phyloP scores from a whole-genome alignment of 2,113 vertebrate genomes.

The Mesocricetus auratus region DNA sequence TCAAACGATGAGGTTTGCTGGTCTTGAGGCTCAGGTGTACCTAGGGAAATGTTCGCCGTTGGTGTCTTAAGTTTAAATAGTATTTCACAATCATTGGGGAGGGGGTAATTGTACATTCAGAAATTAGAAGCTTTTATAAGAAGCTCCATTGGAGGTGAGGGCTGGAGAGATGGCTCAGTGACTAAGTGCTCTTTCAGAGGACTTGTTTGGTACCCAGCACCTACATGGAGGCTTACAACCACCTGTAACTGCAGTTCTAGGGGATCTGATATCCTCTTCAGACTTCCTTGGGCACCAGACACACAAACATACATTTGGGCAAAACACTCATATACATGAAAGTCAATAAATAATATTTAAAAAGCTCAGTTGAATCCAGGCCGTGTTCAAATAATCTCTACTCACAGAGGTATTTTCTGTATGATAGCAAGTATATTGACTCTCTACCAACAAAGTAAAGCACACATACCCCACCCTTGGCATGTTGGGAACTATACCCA shows the following conservation, averaged over 20 bases:
- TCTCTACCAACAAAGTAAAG: constrained; percentile 52
- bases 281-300: background rate
- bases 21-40: background rate
- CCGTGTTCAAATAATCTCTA: constrained; percentile 48
- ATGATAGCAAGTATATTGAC: background rate
- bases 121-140: no score
- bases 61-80: constrained; percentile 15
- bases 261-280: background rate
- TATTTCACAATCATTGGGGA: background rate
- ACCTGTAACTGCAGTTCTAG: background rate
- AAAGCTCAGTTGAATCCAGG: constrained; percentile 13
- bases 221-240: background rate
- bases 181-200: background rate
- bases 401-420: constrained; percentile 4
- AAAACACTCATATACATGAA: background rate
- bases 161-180: background rate
- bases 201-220: background rate
- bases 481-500: background rate
- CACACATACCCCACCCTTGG: background rate
- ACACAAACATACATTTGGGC: background rate
- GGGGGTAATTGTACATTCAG: background rate
- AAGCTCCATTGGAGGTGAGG: background rate
- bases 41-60: constrained; percentile 6
- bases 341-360: background rate
- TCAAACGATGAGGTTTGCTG: background rate